Conservation (phyloP, 2,888 invertebrate species). For the Malachius bipustulatus region DNA sequence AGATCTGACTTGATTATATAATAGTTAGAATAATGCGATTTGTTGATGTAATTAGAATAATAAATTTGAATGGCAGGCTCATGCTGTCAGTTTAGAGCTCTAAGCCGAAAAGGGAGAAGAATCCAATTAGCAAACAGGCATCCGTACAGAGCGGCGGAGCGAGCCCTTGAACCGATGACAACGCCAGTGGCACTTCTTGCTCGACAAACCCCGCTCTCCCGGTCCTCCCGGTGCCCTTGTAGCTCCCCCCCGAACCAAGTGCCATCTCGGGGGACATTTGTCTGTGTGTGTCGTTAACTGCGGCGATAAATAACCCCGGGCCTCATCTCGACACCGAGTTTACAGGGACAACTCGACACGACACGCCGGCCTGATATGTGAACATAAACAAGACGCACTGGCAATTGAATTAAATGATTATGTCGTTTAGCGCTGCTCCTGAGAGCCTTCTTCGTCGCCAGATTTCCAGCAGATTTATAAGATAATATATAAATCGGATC, state of each 20-base stretch:
- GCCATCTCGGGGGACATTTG: conserved; percentile 21
- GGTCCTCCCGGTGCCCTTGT: too few relatives aligned
- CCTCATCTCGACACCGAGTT: conserved; percentile 22
- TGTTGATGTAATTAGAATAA: too few relatives aligned
- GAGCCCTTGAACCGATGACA: too few relatives aligned
- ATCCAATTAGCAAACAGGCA: too few relatives aligned
- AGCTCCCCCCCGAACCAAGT: conserved; percentile 2
- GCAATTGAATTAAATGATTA: conserved; percentile 33
- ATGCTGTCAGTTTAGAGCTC: too few relatives aligned
- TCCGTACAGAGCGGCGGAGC: too few relatives aligned
- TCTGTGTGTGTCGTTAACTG: conserved; percentile 28
- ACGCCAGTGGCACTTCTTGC: conserved; percentile 1
- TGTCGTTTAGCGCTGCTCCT: conserved; percentile 26
- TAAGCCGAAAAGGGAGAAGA: too few relatives aligned
- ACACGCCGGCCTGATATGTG: conserved; percentile 30
- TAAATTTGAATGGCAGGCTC: too few relatives aligned
- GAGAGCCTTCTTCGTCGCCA: conserved; percentile 16
- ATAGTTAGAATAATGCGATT: too few relatives aligned
- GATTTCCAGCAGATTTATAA: conserved; percentile 24
- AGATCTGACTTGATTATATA: too few relatives aligned
- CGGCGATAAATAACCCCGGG: conserved; percentile 29
- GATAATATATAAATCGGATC: conserved; percentile 23
- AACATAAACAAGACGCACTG: conserved; percentile 28
- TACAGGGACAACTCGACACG: conserved; percentile 24
- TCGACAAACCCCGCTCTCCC: too few relatives aligned